Percentiles rank a stretch among this genome's conserved stretches.
Evolutionary conservation across 2,113 vertebrate species (phyloP).

Genomic region (Bothrops jararaca): DNA sequence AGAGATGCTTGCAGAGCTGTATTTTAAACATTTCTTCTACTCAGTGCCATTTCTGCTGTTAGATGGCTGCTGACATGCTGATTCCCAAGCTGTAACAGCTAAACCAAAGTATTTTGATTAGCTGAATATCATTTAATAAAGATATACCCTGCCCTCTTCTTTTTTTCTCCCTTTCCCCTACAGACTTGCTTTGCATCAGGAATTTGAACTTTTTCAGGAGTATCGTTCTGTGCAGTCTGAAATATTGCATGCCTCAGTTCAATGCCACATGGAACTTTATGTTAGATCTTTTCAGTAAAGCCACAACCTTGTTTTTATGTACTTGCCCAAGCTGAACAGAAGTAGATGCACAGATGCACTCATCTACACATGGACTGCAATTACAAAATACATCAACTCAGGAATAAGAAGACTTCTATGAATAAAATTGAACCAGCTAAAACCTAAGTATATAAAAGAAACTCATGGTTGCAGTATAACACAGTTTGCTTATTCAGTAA

Average conservation of each 20-base stretch:
- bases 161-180: not conserved
- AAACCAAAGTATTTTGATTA: not conserved
- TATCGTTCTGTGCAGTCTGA: not conserved
- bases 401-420: constrained; percentile 17
- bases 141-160: not conserved
- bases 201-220: not conserved
- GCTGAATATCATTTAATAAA: not conserved
- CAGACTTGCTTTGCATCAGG: not conserved
- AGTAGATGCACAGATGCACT: not conserved
- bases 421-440: not conserved
- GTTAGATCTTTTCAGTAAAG: constrained; percentile 9
- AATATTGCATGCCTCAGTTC: not conserved
- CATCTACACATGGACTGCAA: not conserved
- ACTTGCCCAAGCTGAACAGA: constrained; percentile 1
- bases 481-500: not conserved
- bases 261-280: not conserved
- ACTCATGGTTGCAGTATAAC: not conserved
- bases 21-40: constrained; percentile 57
- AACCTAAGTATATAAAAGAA: not conserved
- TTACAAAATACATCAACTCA: constrained; percentile 40
- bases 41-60: constrained; percentile 45
- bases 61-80: not conserved
- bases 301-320: constrained; percentile 49
- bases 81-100: not conserved
- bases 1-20: constrained; percentile 50